These are phyloP conservation scores for Psittacula echo DNA, from an alignment of 2,797 vertebrate genomes.

Conservation along the genomic window DNA sequence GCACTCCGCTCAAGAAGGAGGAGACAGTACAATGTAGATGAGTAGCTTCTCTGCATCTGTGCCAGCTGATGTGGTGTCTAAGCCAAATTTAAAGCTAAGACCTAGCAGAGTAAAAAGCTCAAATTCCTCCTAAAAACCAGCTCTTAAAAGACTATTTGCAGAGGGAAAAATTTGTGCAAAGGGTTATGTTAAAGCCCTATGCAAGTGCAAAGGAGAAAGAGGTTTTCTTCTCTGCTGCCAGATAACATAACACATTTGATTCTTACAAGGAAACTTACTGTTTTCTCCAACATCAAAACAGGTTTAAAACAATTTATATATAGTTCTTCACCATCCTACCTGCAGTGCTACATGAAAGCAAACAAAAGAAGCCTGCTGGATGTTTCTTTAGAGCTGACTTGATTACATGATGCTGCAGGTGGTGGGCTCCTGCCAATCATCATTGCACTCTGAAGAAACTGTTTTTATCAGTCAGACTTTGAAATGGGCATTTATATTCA, in stretches of 20 bases:
- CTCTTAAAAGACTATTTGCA: neutral
- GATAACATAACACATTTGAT: neutral
- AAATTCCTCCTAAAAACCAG: neutral
- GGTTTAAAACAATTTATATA: slow-evolving; percentile 28
- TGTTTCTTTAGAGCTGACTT: neutral
- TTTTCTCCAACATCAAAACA: neutral
- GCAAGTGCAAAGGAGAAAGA: neutral
- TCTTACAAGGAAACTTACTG: neutral
- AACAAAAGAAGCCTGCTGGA: slow-evolving; percentile 27
- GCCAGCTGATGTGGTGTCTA: neutral
- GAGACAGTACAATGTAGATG: neutral
- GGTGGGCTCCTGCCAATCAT: slow-evolving; percentile 54
- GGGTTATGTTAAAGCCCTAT: neutral
- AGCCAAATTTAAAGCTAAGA: neutral
- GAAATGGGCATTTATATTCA: slow-evolving; percentile 46
- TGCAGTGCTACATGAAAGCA: slow-evolving; percentile 29
- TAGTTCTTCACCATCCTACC: neutral
- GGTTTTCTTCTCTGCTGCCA: neutral
- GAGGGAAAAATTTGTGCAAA: neutral
- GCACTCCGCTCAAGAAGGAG: neutral
- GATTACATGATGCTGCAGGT: slow-evolving; percentile 34
- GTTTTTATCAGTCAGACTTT: slow-evolving; percentile 1
- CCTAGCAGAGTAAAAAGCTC: neutral
- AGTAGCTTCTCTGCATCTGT: neutral
- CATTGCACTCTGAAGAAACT: neutral